Percentiles rank a stretch among this genome's conserved stretches.
Conservation (phyloP, 2,888 invertebrate species). For the Zygaena filipendulae region DNA sequence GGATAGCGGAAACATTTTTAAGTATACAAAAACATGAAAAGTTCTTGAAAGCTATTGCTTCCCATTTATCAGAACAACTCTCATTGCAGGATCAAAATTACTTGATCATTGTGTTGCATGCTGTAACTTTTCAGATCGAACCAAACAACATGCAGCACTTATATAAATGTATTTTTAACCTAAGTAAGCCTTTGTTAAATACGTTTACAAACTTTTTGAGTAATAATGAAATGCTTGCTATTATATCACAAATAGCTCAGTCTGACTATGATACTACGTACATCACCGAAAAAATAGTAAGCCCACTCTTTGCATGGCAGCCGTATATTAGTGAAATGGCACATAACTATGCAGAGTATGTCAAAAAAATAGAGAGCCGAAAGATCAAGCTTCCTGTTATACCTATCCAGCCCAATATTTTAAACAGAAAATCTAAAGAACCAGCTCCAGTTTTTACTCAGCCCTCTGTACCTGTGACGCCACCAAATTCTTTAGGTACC, state of each 20-base stretch:
- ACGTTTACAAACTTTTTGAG: constrained; percentile 48
- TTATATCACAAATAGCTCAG: constrained; percentile 54
- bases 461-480: constrained; percentile 24
- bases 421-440: constrained; percentile 33
- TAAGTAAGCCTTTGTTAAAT: constrained; percentile 40
- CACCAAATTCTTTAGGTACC: constrained; percentile 30
- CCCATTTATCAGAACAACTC: constrained; percentile 33
- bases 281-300: constrained; percentile 55
- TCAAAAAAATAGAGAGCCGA: constrained; percentile 34
- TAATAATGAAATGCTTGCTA: constrained; percentile 48
- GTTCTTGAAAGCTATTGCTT: constrained; percentile 34
- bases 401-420: constrained; percentile 39
- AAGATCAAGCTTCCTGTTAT: constrained; percentile 39
- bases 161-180: constrained; percentile 52
- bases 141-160: constrained; percentile 33
- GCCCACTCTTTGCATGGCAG: constrained; percentile 56
- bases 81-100: constrained; percentile 39
- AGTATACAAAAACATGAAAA: constrained; percentile 38
- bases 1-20: constrained; percentile 48
- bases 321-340: constrained; percentile 52
- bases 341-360: constrained; percentile 37
- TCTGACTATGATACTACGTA: constrained; percentile 57
- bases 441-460: constrained; percentile 5
- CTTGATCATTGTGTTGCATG: constrained; percentile 41
- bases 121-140: constrained; percentile 37